phyloP scores from a whole-genome alignment of 2,888 invertebrate genomes.

The Tineola bisselliella region DNA sequence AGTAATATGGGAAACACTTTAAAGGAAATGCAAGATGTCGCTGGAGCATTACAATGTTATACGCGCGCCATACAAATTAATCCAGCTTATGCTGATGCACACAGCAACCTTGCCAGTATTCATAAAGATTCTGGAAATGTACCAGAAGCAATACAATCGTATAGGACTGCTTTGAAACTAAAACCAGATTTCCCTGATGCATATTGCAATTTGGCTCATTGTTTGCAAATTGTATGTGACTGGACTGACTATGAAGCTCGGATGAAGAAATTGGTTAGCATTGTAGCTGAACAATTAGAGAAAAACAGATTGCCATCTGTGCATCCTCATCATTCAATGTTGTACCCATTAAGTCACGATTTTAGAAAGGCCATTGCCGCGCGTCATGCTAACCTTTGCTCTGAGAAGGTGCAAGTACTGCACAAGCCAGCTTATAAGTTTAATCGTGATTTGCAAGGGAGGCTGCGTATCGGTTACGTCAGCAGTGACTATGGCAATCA shows the following conservation, averaged over 20 bases:
- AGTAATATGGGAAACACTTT: conserved; percentile 99
- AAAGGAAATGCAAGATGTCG: conserved; percentile 99
- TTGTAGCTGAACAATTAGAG: conserved; percentile 97
- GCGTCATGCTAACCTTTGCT: conserved; percentile 95
- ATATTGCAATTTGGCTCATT: conserved; percentile 98
- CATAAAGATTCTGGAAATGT: conserved; percentile 99
- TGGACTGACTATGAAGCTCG: conserved; percentile 98
- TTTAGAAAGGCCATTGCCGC: conserved; percentile 97
- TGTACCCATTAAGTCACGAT: conserved; percentile 96
- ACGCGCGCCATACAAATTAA: conserved; percentile 98
- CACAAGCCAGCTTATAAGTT: conserved; percentile 92
- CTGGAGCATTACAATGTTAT: conserved; percentile 97
- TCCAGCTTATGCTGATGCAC: conserved; percentile 99
- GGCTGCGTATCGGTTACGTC: conserved; percentile 94
- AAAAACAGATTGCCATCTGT: conserved; percentile 98
- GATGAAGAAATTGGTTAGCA: conserved; percentile 96
- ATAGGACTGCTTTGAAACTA: conserved; percentile 94
- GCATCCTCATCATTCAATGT: conserved; percentile 99
- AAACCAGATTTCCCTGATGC: conserved; percentile 99
- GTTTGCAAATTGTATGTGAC: conserved; percentile 98
- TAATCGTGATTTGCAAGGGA: conserved; percentile 72
- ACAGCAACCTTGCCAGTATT: conserved; percentile 98
- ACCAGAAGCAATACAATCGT: conserved; percentile 98
- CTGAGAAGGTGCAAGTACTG: conserved; percentile 96
- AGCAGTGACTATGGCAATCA: conserved; percentile 99